phyloP scores from a whole-genome alignment of 2,797 vertebrate species.

The Acrossocheilus fasciatus region DNA sequence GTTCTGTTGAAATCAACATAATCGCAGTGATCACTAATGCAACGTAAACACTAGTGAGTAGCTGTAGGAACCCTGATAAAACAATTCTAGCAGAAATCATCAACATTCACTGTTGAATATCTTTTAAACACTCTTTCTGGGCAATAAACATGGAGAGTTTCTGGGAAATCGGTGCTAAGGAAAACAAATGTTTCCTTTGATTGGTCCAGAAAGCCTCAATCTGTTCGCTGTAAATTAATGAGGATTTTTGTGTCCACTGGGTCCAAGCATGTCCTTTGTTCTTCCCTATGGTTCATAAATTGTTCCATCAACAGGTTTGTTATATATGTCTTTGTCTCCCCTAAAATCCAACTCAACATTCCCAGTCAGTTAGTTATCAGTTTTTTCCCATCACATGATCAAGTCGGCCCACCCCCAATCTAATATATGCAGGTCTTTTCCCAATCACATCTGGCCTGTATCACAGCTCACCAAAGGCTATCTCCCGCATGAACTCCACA shows the following conservation, averaged over 20 bases:
- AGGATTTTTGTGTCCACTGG: conserved; percentile 20
- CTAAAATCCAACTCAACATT: conserved; percentile 34
- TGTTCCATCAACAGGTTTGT: conserved; percentile 55
- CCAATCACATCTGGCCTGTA: conserved; percentile 72
- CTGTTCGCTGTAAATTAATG: conserved; percentile 61
- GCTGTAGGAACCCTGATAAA: conserved; percentile 22
- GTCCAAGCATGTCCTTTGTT: conserved; percentile 46
- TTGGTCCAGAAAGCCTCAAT: conserved; percentile 29
- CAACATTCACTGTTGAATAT: background rate
- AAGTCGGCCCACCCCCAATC: conserved; percentile 32
- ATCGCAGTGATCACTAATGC: background rate
- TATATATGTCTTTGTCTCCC: conserved; percentile 59
- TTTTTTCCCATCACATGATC: conserved; percentile 38
- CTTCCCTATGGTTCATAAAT: conserved; percentile 31
- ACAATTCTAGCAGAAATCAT: background rate
- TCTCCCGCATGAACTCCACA: conserved; percentile 54
- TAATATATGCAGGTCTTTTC: conserved; percentile 56
- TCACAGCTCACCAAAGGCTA: conserved; percentile 69
- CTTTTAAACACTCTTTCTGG: conserved; percentile 22
- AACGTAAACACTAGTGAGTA: background rate
- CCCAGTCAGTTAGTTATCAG: conserved; percentile 39
- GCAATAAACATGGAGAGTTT: background rate
- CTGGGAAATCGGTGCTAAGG: conserved; percentile 2
- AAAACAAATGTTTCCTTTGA: conserved; percentile 34
- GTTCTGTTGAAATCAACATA: background rate